Percentiles rank a stretch among this genome's conserved stretches.
phyloP scores from a whole-genome alignment of 2,113 vertebrate species.

The Neoarius graeffei region DNA sequence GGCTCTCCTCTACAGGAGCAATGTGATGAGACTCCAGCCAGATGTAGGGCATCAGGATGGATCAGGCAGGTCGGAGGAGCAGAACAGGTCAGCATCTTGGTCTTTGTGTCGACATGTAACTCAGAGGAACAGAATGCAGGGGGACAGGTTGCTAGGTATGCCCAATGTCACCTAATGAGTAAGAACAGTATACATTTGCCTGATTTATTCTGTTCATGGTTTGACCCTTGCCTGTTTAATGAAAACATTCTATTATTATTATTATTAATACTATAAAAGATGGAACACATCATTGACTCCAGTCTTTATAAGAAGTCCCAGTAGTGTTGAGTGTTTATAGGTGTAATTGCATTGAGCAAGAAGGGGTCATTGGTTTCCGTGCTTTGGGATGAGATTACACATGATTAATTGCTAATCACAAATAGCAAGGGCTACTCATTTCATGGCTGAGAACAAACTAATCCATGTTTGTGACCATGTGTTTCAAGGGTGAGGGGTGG shows the following conservation, averaged over 20 bases:
- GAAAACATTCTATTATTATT: too few species aligned
- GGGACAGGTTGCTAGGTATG: too few species aligned
- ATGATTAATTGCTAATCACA: conserved; percentile 36
- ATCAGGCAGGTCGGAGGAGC: too few species aligned
- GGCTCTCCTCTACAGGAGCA: too few species aligned
- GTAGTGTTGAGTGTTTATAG: conserved; percentile 5
- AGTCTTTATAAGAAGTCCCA: conserved; percentile 37
- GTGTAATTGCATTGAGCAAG: conserved; percentile 21
- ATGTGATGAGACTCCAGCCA: too few species aligned
- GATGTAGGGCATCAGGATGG: too few species aligned
- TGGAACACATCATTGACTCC: conserved; percentile 27
- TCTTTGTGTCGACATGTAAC: too few species aligned
- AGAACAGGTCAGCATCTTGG: neutral
- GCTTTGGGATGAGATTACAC: conserved; percentile 22
- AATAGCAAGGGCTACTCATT: conserved; percentile 4
- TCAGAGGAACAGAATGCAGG: too few species aligned
- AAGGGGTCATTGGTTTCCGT: conserved; percentile 1
- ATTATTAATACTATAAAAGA: neutral
- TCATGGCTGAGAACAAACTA: conserved; percentile 11
- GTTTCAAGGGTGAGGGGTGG: neutral
- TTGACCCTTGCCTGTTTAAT: too few species aligned
- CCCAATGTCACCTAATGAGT: too few species aligned
- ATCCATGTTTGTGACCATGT: neutral
- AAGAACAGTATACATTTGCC: too few species aligned
- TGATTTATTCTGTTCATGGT: too few species aligned